Conservation (phyloP, 2,797 vertebrate genomes). For the Microhierax caerulescens region DNA sequence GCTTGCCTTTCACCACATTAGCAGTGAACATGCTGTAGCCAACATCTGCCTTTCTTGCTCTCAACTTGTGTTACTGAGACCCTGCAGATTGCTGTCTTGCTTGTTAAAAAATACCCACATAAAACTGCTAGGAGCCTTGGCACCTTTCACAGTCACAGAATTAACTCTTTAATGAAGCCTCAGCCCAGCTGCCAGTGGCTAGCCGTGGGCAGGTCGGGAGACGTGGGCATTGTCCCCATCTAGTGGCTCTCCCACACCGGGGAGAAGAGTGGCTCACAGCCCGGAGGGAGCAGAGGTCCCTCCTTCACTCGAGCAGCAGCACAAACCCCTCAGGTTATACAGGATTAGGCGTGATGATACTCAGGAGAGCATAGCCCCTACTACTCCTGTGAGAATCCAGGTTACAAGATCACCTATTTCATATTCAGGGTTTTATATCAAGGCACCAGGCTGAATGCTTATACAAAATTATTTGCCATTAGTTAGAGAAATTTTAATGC, state of each 20-base stretch:
- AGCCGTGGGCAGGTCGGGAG: background rate
- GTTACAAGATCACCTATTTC: background rate
- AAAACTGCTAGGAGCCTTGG: background rate
- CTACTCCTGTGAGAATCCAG: background rate
- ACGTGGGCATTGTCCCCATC: slow-evolving; percentile 45
- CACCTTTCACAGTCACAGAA: background rate
- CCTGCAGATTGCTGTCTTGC: background rate
- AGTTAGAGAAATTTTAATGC: background rate
- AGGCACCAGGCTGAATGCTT: background rate
- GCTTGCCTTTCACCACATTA: background rate
- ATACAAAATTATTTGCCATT: background rate
- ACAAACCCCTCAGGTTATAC: background rate
- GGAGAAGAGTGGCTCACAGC: background rate
- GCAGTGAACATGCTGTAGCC: background rate
- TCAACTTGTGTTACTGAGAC: background rate
- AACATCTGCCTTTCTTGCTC: background rate
- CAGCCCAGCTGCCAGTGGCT: background rate
- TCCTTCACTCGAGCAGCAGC: background rate
- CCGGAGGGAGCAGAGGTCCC: background rate
- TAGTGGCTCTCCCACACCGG: slow-evolving; percentile 18
- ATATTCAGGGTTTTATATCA: background rate
- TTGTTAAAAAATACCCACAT: background rate
- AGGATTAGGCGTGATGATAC: background rate
- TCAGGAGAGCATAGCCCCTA: background rate
- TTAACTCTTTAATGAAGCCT: background rate